Evolutionary conservation across 2,113 vertebrate species (phyloP).

Genomic region (Lagenorhynchus albirostris): DNA sequence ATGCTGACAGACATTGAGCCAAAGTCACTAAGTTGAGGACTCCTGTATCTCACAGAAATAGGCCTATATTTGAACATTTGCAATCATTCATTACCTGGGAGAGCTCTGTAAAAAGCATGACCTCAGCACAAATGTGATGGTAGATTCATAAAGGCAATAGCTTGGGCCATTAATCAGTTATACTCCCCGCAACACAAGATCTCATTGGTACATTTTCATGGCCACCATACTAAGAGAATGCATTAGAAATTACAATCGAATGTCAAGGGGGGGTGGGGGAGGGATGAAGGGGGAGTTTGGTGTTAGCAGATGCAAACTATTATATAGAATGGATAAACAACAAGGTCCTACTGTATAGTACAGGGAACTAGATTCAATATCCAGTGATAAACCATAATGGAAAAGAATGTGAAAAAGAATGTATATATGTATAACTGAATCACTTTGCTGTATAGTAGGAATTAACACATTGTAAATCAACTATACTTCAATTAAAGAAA

Average conservation of each 20-base stretch:
- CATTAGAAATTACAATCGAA: neutral
- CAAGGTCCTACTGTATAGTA: neutral
- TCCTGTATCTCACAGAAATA: neutral
- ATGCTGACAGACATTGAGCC: neutral
- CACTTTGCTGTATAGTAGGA: neutral
- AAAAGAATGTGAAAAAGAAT: neutral
- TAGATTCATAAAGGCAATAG: neutral
- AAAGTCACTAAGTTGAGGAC: neutral
- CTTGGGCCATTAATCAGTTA: neutral
- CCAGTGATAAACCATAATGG: neutral
- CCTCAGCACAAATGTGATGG: neutral
- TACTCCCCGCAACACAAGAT: neutral
- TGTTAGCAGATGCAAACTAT: neutral
- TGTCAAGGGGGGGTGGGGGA: too few relatives aligned
- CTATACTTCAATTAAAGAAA: neutral
- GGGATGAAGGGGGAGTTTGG: neutral
- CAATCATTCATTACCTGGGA: neutral
- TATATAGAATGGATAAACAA: neutral
- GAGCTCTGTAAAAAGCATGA: neutral
- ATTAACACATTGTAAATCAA: neutral
- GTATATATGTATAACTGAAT: neutral
- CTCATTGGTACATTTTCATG: neutral
- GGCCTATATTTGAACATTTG: too few relatives aligned
- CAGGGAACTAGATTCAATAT: neutral
- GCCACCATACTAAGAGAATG: neutral